These are phyloP conservation scores for Nymphalis polychloros DNA, from an alignment of 2,888 invertebrate species.

Conservation along the genomic window DNA sequence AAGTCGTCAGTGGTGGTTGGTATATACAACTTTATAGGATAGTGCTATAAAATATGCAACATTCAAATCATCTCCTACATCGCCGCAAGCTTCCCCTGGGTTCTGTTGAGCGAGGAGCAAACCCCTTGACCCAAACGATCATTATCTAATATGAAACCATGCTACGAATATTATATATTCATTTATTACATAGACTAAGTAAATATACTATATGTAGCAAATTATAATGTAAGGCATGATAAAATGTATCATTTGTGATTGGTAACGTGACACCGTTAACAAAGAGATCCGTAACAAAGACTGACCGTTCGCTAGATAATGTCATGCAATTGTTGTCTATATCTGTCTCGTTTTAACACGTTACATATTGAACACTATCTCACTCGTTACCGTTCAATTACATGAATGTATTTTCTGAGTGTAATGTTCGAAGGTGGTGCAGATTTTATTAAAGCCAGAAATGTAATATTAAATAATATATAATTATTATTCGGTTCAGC, in stretches of 20 bases:
- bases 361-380: neutral
- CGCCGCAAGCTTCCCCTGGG: neutral
- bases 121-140: neutral
- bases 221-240: neutral
- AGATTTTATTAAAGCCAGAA: no score
- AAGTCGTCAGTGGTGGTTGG: no score
- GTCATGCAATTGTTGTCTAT: slow-evolving; percentile 4
- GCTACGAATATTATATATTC: neutral
- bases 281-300: slow-evolving; percentile 4
- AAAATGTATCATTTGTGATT: neutral
- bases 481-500: no score
- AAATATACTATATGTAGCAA: neutral
- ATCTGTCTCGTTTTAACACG: neutral
- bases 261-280: neutral
- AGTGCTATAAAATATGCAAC: neutral
- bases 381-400: neutral
- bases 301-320: slow-evolving; percentile 4
- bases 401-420: no score
- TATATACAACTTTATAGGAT: neutral
- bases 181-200: neutral
- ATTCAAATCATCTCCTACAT: slow-evolving; percentile 1
- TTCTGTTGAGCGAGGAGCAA: neutral
- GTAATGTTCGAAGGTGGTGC: no score
- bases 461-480: no score
- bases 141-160: neutral